phyloP scores from a whole-genome alignment of 2,113 vertebrate species.

The Anolis carolinensis region DNA sequence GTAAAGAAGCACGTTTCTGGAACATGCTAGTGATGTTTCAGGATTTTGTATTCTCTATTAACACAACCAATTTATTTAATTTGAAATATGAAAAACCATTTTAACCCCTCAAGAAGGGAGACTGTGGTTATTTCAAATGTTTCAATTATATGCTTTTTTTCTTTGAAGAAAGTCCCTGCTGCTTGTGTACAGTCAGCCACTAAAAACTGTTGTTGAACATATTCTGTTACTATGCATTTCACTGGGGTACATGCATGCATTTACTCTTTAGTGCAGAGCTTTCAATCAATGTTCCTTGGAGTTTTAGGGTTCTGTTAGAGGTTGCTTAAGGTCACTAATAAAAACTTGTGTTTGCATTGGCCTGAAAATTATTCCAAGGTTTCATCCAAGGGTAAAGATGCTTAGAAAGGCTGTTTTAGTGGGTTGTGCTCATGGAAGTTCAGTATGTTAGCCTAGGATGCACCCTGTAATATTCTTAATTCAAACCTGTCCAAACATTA shows the following conservation, averaged over 20 bases:
- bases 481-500: background rate
- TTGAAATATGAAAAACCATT: background rate
- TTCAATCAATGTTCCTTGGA: no score
- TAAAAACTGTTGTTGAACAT: conserved; percentile 7
- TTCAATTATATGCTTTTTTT: conserved; percentile 30
- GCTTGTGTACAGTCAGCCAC: conserved; percentile 43
- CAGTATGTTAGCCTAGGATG: conserved; percentile 42
- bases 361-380: no score
- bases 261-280: no score
- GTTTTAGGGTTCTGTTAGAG: no score
- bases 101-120: conserved; percentile 34
- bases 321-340: no score
- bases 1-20: conserved; percentile 23
- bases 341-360: no score
- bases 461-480: background rate
- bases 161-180: conserved; percentile 57
- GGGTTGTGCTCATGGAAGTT: background rate
- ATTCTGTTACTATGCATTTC: background rate
- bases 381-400: background rate
- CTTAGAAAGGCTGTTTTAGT: background rate
- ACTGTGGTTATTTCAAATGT: background rate
- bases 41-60: conserved; percentile 18
- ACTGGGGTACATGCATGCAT: background rate
- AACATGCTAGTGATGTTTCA: conserved; percentile 18
- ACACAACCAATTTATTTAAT: conserved; percentile 32